These are phyloP conservation scores for Pseudorasbora parva DNA, from an alignment of 2,113 vertebrate species.

Conservation along the genomic window DNA sequence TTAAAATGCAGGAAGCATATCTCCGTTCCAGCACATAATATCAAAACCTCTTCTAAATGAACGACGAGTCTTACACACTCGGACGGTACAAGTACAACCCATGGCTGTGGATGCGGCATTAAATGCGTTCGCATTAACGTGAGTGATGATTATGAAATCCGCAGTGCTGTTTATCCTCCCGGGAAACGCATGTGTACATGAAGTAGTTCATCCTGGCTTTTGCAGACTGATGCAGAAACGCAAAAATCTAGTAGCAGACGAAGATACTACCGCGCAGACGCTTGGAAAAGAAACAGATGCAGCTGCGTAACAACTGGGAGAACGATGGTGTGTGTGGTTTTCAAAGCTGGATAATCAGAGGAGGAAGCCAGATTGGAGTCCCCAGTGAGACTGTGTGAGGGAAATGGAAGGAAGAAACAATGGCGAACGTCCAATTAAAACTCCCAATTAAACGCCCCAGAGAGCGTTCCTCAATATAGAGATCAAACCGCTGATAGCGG, in stretches of 20 bases:
- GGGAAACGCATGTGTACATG: constrained; percentile 4
- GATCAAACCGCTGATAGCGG: constrained; percentile 17
- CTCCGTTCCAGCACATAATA: neutral
- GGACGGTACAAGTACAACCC: neutral
- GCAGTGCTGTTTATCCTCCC: constrained; percentile 31
- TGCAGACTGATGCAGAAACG: neutral
- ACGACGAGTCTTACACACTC: neutral
- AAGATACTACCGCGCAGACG: constrained; percentile 31
- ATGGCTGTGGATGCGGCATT: neutral
- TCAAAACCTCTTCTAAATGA: neutral
- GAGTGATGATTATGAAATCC: constrained; percentile 49
- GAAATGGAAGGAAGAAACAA: constrained; percentile 37
- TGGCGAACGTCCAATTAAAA: constrained; percentile 50
- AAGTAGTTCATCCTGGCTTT: neutral
- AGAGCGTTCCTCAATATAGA: constrained; percentile 31
- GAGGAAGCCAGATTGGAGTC: constrained; percentile 39
- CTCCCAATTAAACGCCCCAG: constrained; percentile 6
- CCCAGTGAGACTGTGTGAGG: constrained; percentile 32
- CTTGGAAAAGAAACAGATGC: constrained; percentile 38
- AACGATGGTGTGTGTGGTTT: neutral
- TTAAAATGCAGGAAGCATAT: neutral
- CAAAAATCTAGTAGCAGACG: neutral
- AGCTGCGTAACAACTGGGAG: constrained; percentile 31
- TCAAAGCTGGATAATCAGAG: constrained; percentile 38
- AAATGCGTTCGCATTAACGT: constrained; percentile 15